phyloP scores from a whole-genome alignment of 2,113 vertebrate species.

The Hydropotes inermis region DNA sequence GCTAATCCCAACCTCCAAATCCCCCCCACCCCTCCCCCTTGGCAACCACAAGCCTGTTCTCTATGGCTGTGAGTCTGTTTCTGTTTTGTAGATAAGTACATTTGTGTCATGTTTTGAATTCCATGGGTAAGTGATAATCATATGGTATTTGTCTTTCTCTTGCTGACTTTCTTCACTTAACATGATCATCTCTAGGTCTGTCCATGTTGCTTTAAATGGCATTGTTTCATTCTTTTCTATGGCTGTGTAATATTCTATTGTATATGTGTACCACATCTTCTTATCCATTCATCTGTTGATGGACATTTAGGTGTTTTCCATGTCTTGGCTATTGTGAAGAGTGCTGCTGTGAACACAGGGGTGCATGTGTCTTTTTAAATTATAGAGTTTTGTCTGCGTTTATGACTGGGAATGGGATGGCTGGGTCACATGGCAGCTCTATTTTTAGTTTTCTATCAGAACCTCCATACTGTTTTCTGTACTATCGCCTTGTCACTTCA shows the following conservation, averaged over 20 bases:
- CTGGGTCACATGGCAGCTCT: neutral
- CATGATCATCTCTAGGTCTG: neutral
- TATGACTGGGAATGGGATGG: neutral
- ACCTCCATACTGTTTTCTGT: neutral
- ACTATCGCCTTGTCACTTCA: neutral
- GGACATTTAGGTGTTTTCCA: neutral
- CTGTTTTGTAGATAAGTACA: neutral
- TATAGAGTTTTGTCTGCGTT: neutral
- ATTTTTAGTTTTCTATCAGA: neutral
- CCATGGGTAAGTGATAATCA: neutral
- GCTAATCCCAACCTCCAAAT: neutral
- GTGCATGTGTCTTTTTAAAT: neutral
- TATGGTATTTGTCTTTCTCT: neutral
- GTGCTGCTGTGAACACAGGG: neutral
- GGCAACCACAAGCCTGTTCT: neutral
- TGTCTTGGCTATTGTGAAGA: neutral
- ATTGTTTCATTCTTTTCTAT: neutral
- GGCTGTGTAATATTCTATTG: neutral
- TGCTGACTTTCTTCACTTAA: neutral
- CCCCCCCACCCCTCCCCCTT: neutral
- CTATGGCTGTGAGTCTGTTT: neutral
- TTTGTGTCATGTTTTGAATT: neutral
- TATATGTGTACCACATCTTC: neutral
- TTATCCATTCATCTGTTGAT: neutral
- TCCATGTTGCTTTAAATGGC: neutral